Conservation (phyloP, 1,140 invertebrate species). For the Pseudomyrmex sp. region DNA sequence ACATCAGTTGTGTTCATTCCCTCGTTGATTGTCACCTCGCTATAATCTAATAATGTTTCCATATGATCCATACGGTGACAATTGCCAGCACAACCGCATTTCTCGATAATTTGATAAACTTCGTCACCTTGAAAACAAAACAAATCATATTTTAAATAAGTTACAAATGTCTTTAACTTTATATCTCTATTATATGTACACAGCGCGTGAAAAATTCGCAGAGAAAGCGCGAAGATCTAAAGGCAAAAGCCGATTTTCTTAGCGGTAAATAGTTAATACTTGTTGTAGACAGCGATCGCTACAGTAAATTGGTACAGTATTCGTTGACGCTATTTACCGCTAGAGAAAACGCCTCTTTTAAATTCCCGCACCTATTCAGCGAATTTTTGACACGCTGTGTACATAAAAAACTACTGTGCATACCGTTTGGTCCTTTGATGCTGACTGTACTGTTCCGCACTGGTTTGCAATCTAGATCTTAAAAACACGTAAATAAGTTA, state of each 20-base stretch:
- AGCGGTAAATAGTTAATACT: too few species aligned
- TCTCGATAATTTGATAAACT: slow-evolving; percentile 81
- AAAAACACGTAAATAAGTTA: slow-evolving; percentile 17
- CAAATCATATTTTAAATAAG: neutral
- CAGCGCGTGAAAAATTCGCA: too few species aligned
- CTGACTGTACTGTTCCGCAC: slow-evolving; percentile 83
- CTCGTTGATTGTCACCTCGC: slow-evolving; percentile 78
- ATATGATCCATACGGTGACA: slow-evolving; percentile 83
- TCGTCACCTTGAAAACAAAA: slow-evolving; percentile 77
- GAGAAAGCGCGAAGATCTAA: too few species aligned
- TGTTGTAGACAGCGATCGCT: too few species aligned
- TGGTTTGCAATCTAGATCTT: slow-evolving; percentile 82
- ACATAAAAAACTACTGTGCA: slow-evolving; percentile 9
- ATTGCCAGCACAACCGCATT: slow-evolving; percentile 80
- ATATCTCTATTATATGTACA: neutral
- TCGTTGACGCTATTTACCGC: too few species aligned
- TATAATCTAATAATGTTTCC: slow-evolving; percentile 83
- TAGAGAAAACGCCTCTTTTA: too few species aligned
- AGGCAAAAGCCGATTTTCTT: too few species aligned
- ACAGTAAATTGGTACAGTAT: too few species aligned
- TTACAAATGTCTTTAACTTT: neutral
- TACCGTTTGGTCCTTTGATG: slow-evolving; percentile 85
- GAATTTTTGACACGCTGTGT: too few species aligned
- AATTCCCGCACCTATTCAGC: too few species aligned
- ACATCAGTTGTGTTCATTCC: slow-evolving; percentile 80